Conservation (phyloP, 2,113 vertebrate genomes). For the Lethenteron camtschaticum region DNA sequence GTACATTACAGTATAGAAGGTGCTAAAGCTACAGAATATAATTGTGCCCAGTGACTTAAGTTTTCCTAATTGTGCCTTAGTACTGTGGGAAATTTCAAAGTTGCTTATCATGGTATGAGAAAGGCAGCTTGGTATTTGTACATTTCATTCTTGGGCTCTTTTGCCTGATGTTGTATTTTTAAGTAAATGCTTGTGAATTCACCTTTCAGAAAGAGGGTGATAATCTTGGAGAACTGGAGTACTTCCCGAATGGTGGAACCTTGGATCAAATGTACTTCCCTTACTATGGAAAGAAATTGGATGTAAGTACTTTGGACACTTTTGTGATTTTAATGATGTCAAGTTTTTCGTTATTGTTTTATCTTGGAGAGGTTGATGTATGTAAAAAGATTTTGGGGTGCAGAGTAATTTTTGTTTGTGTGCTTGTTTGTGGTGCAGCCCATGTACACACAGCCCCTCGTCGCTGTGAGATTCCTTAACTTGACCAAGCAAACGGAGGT, state of each 20-base stretch:
- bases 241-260: constrained; percentile 36
- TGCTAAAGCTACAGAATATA: too few relatives aligned
- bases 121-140: too few relatives aligned
- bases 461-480: constrained; percentile 56
- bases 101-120: too few relatives aligned
- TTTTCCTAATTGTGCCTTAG: too few relatives aligned
- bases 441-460: constrained; percentile 65
- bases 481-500: constrained; percentile 33
- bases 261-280: constrained; percentile 86
- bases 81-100: too few relatives aligned
- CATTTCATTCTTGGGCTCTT: not conserved
- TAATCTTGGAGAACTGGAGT: constrained; percentile 22
- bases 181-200: constrained; percentile 13
- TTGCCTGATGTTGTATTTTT: not conserved
- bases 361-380: not conserved
- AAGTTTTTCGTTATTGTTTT: not conserved
- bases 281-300: constrained; percentile 70
- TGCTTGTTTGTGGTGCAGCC: constrained; percentile 23
- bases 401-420: not conserved
- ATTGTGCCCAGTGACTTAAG: too few relatives aligned
- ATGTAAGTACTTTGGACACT: constrained; percentile 40
- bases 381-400: not conserved
- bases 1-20: too few relatives aligned
- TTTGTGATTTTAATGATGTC: constrained; percentile 2
- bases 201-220: constrained; percentile 25